phyloP scores from a whole-genome alignment of 2,888 invertebrate species.

The Melolontha melolontha region DNA sequence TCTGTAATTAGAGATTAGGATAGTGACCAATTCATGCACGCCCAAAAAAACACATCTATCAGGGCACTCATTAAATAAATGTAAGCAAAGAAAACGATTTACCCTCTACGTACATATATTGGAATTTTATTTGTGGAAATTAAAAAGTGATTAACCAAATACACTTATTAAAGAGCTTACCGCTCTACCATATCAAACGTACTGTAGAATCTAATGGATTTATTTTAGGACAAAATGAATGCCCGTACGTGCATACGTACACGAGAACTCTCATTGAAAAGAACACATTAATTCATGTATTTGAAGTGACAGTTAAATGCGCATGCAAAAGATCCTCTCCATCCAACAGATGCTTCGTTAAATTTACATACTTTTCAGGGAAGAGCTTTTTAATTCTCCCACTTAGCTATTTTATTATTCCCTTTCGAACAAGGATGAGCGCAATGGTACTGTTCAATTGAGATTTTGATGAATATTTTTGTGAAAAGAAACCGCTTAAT shows the following conservation, averaged over 20 bases:
- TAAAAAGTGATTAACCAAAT: too few species aligned
- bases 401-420: slow-evolving; percentile 24
- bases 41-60: too few species aligned
- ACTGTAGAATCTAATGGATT: background rate
- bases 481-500: too few species aligned
- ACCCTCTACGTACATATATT: too few species aligned
- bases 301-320: background rate
- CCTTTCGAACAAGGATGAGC: background rate
- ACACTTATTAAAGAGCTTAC: too few species aligned
- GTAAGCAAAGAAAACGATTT: too few species aligned
- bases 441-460: background rate
- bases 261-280: slow-evolving; percentile 3
- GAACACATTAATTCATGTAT: slow-evolving; percentile 13
- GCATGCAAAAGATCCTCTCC: background rate
- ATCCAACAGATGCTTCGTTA: background rate
- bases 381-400: slow-evolving; percentile 20
- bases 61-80: too few species aligned
- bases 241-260: background rate
- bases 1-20: too few species aligned
- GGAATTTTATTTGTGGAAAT: too few species aligned
- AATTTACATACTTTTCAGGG: slow-evolving; percentile 12
- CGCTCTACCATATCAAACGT: too few species aligned
- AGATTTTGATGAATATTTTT: too few species aligned
- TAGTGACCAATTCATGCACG: too few species aligned
- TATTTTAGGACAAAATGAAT: background rate